Conservation (phyloP, 2,888 invertebrate species). For the Chouioia cunea region DNA sequence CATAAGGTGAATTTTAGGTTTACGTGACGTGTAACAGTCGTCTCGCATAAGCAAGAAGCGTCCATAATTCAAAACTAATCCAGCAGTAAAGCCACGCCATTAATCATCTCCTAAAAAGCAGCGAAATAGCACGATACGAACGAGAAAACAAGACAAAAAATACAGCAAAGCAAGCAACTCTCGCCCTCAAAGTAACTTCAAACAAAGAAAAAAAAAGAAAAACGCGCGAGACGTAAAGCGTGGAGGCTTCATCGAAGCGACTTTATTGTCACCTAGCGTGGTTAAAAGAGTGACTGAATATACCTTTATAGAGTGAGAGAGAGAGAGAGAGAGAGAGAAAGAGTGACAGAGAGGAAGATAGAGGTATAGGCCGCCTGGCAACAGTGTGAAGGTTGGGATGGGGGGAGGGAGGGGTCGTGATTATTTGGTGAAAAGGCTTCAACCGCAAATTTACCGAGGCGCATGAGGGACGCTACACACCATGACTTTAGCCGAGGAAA, state of each 20-base stretch:
- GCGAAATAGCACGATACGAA: slow-evolving; percentile 5
- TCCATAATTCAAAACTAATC: slow-evolving; percentile 49
- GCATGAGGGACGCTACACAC: slow-evolving; percentile 1
- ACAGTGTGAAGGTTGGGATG: neutral
- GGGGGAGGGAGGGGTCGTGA: slow-evolving; percentile 23
- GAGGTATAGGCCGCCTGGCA: neutral
- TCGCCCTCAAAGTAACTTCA: too few species aligned
- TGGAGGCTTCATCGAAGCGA: neutral
- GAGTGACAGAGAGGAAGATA: too few species aligned
- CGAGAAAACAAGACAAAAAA: neutral
- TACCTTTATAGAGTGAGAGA: neutral
- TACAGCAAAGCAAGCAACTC: too few species aligned
- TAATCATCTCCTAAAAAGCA: slow-evolving; percentile 37
- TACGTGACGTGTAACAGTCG: slow-evolving; percentile 15
- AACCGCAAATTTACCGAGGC: slow-evolving; percentile 34
- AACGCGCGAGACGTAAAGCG: neutral
- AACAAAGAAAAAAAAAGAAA: neutral
- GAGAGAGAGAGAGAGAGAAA: neutral
- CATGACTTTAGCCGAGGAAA: slow-evolving; percentile 37
- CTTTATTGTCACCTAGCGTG: slow-evolving; percentile 9
- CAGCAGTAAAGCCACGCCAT: slow-evolving; percentile 36
- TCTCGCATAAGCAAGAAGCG: slow-evolving; percentile 35
- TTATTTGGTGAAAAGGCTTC: slow-evolving; percentile 43
- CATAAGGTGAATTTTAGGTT: slow-evolving; percentile 5
- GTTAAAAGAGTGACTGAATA: neutral